Evolutionary conservation across 2,888 invertebrate species (phyloP), one percentile per base, ranked within the genome.

Genomic region (Elaeidobius kamerunicus): DNA sequence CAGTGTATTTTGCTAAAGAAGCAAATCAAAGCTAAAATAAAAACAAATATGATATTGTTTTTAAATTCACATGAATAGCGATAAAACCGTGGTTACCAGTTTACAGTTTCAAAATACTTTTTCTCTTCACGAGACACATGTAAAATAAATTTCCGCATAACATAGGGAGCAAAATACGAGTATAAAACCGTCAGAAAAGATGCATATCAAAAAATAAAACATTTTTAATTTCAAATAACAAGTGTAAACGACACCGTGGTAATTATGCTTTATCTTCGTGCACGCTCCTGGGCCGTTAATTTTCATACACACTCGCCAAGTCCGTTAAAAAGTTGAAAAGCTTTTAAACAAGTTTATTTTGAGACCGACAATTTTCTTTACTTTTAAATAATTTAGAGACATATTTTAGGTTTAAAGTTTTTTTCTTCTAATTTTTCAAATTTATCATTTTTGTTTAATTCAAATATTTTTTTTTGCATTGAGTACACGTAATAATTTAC

Each of bases 221-320:
- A 70, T 70, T 68, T 56, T 73, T 73, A 73, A 73, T 73, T 73
- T 73, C 70, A 71, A 73, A 72, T 72, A 72, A 74, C 74, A 74
- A 74, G 72, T 73, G 73, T 73, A 74, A 73, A 74, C 72, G 74
- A 74, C 74, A 73, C 68, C 66, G 64, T 63, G 71, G 71, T 74
- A 74, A 74, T 74, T 74, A 51, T 43, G 50, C 50, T 74, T 74
- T 73, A 74, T 74, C 74, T 73, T 69, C 67, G 63, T 56, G 53
- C 58, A 65, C 68, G 66, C 66, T 66, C 69, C 67, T 69, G 64
- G 64, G 65, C 65, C 67, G 69, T 73, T 72, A 69, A 73, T 73
- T 73, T 73, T 71, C 71, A 70, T 71, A 69, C 65, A 69, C 66
- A 66, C 66, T 65, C 67, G 64, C 67, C 69, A 70, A 69, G 67